Evolutionary conservation across 2,888 invertebrate genomes (phyloP).

Genomic region (Epiperipatus broadwayi): DNA sequence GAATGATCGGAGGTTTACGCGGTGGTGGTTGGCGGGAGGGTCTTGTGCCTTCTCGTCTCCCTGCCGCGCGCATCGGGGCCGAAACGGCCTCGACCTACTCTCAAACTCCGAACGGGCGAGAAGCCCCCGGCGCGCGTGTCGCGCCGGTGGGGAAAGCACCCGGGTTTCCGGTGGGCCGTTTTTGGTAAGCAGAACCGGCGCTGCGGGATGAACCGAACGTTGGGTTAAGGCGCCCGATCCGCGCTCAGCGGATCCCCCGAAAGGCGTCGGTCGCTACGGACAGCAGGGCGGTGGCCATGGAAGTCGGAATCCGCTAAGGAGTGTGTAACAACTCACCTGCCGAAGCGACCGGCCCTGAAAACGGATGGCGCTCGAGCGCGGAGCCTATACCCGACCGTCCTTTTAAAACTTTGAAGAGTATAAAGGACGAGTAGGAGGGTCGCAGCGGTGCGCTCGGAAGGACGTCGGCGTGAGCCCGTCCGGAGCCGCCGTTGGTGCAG

Average conservation of each 20-base stretch:
- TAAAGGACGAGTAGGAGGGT: constrained; percentile 43
- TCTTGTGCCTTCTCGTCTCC: no score
- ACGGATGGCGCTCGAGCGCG: constrained; percentile 43
- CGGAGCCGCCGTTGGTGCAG: constrained; percentile 33
- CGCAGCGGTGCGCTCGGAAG: constrained; percentile 39
- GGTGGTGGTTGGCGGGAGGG: no score
- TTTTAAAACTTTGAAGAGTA: constrained; percentile 21
- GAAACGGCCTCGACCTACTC: constrained; percentile 52
- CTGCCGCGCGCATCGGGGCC: constrained; percentile 44
- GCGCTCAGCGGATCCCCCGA: constrained; percentile 41
- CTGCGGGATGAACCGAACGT: constrained; percentile 55
- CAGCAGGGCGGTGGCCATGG: constrained; percentile 55
- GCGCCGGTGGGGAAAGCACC: constrained; percentile 35
- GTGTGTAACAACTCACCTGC: constrained; percentile 44
- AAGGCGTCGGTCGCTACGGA: constrained; percentile 44
- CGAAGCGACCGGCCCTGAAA: constrained; percentile 45
- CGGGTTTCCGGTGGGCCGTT: constrained; percentile 47
- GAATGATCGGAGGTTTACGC: constrained; percentile 50
- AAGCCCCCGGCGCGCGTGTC: constrained; percentile 40
- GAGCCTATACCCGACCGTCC: constrained; percentile 34
- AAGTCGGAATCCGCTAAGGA: constrained; percentile 48
- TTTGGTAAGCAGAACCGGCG: constrained; percentile 61
- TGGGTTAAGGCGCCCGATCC: constrained; percentile 45
- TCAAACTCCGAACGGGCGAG: constrained; percentile 58
- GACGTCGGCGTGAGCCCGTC: constrained; percentile 37